Conservation (phyloP, 2,888 invertebrate species). For the Amphipyra berbera region DNA sequence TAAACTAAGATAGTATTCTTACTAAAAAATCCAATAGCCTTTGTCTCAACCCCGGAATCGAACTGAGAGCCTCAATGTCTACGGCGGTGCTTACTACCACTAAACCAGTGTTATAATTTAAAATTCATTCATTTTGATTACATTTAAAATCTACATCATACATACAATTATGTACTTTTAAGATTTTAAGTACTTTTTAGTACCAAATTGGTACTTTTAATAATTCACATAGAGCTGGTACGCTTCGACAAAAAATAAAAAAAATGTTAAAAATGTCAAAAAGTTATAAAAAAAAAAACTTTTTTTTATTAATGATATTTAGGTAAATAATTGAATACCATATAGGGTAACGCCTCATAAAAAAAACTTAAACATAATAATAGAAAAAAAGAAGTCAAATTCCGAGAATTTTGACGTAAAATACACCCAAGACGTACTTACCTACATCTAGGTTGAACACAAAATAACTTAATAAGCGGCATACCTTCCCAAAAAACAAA, state of each 20-base stretch:
- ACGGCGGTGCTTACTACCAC: constrained; percentile 3
- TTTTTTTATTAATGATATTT: too few relatives aligned
- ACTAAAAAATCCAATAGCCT: background rate
- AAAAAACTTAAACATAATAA: background rate
- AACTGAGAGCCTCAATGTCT: background rate
- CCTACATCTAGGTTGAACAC: background rate
- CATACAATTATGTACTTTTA: constrained; percentile 8
- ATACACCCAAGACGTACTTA: too few relatives aligned
- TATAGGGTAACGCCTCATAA: background rate
- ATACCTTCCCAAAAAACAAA: background rate
- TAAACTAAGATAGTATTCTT: background rate
- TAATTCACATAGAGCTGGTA: too few relatives aligned
- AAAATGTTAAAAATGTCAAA: background rate
- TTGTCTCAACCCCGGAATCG: background rate
- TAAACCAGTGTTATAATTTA: constrained; percentile 3
- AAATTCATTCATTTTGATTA: constrained; percentile 6
- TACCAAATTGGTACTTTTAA: constrained; percentile 1
- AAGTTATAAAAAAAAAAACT: background rate
- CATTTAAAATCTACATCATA: constrained; percentile 1
- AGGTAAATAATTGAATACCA: background rate
- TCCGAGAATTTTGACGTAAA: too few relatives aligned
- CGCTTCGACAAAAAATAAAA: background rate
- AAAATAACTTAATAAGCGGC: background rate
- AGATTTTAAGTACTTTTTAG: constrained; percentile 10
- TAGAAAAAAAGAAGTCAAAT: background rate